Percentiles rank a stretch among this genome's conserved stretches.
Evolutionary conservation across 2,797 vertebrate genomes (phyloP).

Genomic region (Aplochiton taeniatus): DNA sequence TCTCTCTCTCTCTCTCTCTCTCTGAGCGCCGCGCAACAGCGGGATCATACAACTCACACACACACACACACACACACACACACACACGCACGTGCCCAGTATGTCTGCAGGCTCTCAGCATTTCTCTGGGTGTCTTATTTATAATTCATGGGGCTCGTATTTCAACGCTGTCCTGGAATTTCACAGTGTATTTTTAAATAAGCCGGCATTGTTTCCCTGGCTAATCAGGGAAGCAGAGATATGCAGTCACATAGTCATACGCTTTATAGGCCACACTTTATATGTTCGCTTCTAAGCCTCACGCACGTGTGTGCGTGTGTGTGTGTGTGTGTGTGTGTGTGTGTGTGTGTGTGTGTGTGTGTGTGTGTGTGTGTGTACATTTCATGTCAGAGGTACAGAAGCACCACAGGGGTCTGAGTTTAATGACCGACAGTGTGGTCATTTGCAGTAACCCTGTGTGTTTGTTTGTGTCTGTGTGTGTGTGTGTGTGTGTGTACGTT

Average conservation of each 20-base stretch:
- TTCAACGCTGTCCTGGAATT: conserved; percentile 61
- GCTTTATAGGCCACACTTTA: no score
- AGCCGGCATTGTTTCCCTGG: conserved; percentile 50
- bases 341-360: conserved; percentile 15
- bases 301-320: no score
- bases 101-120: conserved; percentile 54
- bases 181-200: conserved; percentile 64
- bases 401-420: conserved; percentile 39
- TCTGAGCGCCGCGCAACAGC: conserved; percentile 31
- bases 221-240: conserved; percentile 48
- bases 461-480: conserved; percentile 16
- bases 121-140: conserved; percentile 59
- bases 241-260: conserved; percentile 3
- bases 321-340: neutral
- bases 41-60: conserved; percentile 33
- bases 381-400: conserved; percentile 22
- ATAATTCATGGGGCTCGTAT: conserved; percentile 66
- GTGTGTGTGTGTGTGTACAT: conserved; percentile 16
- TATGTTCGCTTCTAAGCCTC: no score
- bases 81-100: conserved; percentile 4
- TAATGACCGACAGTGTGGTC: conserved; percentile 47
- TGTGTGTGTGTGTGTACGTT: conserved; percentile 2
- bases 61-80: conserved; percentile 21
- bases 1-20: conserved; percentile 7
- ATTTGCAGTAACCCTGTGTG: conserved; percentile 42